Evolutionary conservation across 2,797 vertebrate genomes (phyloP).

Genomic region (Botia kubotai): DNA sequence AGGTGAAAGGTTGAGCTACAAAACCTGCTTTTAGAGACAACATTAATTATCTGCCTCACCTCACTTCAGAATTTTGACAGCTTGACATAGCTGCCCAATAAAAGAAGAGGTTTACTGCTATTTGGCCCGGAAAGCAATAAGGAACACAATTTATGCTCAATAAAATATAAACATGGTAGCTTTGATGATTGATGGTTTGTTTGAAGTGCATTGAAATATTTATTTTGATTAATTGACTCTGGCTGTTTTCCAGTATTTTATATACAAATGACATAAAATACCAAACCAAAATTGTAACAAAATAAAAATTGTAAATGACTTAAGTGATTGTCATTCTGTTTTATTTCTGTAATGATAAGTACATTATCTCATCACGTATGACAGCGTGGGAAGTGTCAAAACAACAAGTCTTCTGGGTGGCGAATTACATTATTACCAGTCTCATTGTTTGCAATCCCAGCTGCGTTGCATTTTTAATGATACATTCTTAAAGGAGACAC

Average conservation of each 20-base stretch:
- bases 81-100: conserved; percentile 23
- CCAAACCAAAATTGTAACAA: background rate
- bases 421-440: conserved; percentile 12
- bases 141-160: background rate
- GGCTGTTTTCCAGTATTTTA: background rate
- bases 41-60: conserved; percentile 14
- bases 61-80: conserved; percentile 11
- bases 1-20: conserved; percentile 18
- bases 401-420: conserved; percentile 20
- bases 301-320: background rate
- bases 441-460: conserved; percentile 51
- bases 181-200: background rate
- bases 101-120: background rate
- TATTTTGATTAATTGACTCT: too few species aligned
- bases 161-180: background rate
- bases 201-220: too few species aligned
- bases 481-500: conserved; percentile 47
- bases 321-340: too few species aligned
- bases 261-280: background rate
- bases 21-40: background rate
- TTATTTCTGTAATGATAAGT: background rate
- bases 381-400: conserved; percentile 8
- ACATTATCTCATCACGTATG: background rate
- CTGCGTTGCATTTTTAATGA: conserved; percentile 50
- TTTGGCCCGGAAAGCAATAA: background rate